These are phyloP conservation scores for Exaiptasia diaphana DNA, from an alignment of 64 coral and sea anemone species.

Conservation along the genomic window DNA sequence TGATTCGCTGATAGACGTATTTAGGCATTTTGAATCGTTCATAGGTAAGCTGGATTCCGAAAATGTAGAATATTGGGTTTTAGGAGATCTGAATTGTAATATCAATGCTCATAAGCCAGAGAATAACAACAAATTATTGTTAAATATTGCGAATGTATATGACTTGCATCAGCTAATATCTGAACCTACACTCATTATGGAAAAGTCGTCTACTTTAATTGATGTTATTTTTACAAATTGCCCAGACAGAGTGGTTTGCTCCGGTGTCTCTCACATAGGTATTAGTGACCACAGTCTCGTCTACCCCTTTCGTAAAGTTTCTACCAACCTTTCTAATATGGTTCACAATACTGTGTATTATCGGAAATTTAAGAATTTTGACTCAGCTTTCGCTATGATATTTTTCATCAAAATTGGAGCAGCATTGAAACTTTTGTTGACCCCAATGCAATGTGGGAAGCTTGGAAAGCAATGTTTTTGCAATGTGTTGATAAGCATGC, in stretches of 20 bases:
- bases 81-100: conserved; percentile 27
- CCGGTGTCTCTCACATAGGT: conserved; percentile 43
- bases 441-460: not conserved
- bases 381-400: conserved; percentile 11
- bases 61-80: conserved; percentile 10
- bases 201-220: conserved; percentile 44
- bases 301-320: conserved; percentile 29
- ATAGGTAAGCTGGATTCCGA: conserved; percentile 26
- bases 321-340: not conserved
- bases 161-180: conserved; percentile 32
- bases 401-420: not conserved
- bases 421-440: not conserved
- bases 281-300: conserved; percentile 54
- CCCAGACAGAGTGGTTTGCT: conserved; percentile 41
- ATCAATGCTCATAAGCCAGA: not conserved
- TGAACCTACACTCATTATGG: conserved; percentile 54
- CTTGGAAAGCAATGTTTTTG: not conserved
- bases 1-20: conserved; percentile 20
- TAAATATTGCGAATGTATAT: conserved; percentile 11
- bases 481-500: conserved; percentile 13
- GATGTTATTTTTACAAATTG: conserved; percentile 51
- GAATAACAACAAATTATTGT: not conserved
- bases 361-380: conserved; percentile 49
- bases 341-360: conserved; percentile 4
- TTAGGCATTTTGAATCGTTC: conserved; percentile 36